Evolutionary conservation across 2,113 vertebrate genomes (phyloP).

Genomic region (Austrofundulus limnaeus): DNA sequence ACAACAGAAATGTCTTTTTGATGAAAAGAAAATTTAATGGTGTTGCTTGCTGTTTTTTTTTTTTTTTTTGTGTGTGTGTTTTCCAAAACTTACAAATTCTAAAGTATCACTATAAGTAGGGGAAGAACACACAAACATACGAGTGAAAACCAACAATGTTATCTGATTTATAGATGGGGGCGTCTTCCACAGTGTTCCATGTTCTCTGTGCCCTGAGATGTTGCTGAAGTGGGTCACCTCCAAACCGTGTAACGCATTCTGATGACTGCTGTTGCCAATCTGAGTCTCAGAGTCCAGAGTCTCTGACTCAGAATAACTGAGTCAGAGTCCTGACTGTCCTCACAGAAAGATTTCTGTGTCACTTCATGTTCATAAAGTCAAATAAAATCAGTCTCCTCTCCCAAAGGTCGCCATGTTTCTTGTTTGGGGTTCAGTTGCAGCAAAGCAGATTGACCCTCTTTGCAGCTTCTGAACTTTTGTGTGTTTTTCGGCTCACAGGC

Average conservation of each 20-base stretch:
- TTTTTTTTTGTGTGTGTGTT: too few relatives aligned
- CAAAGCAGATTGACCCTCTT: neutral
- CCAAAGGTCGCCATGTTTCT: neutral
- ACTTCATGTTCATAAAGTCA: constrained; percentile 14
- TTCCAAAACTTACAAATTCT: too few relatives aligned
- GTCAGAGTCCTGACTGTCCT: constrained; percentile 17
- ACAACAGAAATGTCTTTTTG: too few relatives aligned
- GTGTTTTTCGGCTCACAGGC: neutral
- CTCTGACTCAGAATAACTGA: constrained; percentile 29
- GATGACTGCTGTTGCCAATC: constrained; percentile 24
- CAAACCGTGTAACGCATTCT: constrained; percentile 35
- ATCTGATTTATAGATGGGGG: neutral
- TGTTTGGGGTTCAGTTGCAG: constrained; percentile 5
- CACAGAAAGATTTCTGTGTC: constrained; percentile 11
- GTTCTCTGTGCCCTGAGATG: constrained; percentile 38
- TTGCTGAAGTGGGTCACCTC: constrained; percentile 63
- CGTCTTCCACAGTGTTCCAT: constrained; percentile 1
- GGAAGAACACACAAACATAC: constrained; percentile 40
- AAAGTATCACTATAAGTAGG: constrained; percentile 10
- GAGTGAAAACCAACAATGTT: constrained; percentile 5
- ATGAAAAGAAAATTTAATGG: too few relatives aligned
- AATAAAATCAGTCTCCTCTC: constrained; percentile 23
- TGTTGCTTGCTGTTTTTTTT: too few relatives aligned
- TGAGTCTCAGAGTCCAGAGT: too few relatives aligned
- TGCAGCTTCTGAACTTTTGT: neutral